Percentiles rank a stretch among this genome's conserved stretches.
Evolutionary conservation across 1,140 invertebrate species (phyloP).

Genomic region (Gyrodactylus salaris): DNA sequence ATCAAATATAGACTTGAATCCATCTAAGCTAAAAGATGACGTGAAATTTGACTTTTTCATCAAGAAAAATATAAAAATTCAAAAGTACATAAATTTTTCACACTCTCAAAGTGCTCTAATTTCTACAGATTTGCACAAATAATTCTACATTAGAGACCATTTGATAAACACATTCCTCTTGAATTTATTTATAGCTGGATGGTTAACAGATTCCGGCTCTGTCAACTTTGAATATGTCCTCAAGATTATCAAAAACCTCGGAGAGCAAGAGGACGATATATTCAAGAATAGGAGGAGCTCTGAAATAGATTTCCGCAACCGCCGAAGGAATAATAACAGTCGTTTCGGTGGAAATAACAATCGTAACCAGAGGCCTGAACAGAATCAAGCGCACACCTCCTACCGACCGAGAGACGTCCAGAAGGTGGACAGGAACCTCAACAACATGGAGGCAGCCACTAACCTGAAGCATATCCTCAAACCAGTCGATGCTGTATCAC

Average conservation of each 20-base stretch:
- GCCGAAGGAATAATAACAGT: conserved; percentile 9
- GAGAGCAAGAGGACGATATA: conserved; percentile 77
- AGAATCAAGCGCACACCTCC: not conserved
- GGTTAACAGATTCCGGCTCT: conserved; percentile 63
- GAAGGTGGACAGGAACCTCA: conserved; percentile 1
- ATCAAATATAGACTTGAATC: not conserved
- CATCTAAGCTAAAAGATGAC: too few species aligned
- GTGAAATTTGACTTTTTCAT: too few species aligned
- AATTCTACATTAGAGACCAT: not conserved
- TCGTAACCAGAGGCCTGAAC: not conserved
- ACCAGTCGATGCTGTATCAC: not conserved
- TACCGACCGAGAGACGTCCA: conserved; percentile 1
- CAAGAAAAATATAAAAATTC: too few species aligned
- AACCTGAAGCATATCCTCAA: not conserved
- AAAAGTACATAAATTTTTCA: too few species aligned
- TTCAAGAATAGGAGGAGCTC: conserved; percentile 53
- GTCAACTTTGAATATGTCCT: conserved; percentile 67
- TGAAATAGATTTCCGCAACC: conserved; percentile 39
- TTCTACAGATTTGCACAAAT: too few species aligned
- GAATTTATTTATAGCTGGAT: conserved; percentile 31
- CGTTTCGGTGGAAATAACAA: not conserved
- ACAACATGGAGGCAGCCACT: not conserved
- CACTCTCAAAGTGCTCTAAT: too few species aligned
- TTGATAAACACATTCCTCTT: not conserved
- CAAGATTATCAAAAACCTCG: conserved; percentile 48